Percentiles rank a stretch among this genome's conserved stretches.
These are phyloP conservation scores for Indicator indicator DNA, from an alignment of 2,113 vertebrate species.

Conservation along the genomic window DNA sequence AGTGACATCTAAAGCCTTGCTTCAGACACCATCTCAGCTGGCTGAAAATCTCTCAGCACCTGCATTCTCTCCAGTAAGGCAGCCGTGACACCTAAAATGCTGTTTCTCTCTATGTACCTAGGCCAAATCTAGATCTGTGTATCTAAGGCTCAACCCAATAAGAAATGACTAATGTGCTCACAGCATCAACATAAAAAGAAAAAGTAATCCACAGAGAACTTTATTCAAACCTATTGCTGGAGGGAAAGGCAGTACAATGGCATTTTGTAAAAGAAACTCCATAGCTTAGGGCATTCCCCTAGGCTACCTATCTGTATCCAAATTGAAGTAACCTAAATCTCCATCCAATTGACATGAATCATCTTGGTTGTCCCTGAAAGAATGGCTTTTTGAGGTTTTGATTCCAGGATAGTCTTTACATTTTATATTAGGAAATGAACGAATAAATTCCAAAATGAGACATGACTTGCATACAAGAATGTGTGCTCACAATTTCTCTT, in stretches of 20 bases:
- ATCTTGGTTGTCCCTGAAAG: background rate
- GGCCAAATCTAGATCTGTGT: background rate
- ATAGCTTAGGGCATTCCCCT: background rate
- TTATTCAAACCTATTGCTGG: background rate
- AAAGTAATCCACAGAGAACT: accelerated
- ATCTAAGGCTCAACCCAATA: background rate
- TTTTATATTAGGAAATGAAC: background rate
- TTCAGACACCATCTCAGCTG: background rate
- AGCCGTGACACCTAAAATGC: background rate
- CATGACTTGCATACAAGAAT: background rate
- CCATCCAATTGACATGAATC: background rate
- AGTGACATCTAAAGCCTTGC: background rate
- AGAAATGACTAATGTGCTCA: background rate
- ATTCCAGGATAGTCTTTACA: background rate
- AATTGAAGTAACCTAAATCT: background rate
- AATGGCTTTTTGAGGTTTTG: background rate
- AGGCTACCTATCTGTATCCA: background rate
- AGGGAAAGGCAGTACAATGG: background rate
- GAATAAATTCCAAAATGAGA: background rate
- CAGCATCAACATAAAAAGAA: background rate
- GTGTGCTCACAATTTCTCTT: background rate
- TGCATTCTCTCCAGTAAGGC: background rate
- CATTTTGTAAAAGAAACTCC: background rate
- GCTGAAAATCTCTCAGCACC: background rate
- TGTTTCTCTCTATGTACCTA: background rate